Base-by-base conservation (phyloP, 2,113 vertebrate species). In the Dinomys branickii region DNA sequence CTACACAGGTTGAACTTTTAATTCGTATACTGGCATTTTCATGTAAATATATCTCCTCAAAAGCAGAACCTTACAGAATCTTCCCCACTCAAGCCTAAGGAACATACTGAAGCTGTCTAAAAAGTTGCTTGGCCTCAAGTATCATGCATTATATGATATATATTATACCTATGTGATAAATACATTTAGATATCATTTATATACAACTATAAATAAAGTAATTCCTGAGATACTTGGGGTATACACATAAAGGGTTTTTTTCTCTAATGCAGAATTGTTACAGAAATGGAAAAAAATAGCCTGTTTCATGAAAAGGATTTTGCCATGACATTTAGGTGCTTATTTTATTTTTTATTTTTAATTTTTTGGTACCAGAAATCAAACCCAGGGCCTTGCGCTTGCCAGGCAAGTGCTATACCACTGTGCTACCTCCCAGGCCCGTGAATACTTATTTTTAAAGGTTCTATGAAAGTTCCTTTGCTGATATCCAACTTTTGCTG, bases 281-380 rank as follows among this genome's bases (percentile, higher is more conserved):
- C 11, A 93, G 7, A 96, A 92, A 73, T 17, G 0, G 24, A 4
- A 54, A 84, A 83, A 84, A 75, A 54, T 5, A 67, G 26, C 19
- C 30, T 65, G 28, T 91, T 61, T 77, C 94, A 85, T 5, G 8
- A 83, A 94, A 58, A 94, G 38, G n/a, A 91, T 90, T 87, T 94
- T 50, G 61, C 89, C n/a, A 16, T 54, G 11, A 93, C 24, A n/a
- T 14, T 75, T 65, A 8, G 41, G 30, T 61, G 12, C 26, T 77
- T 69, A 33, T 52, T 85, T 80, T 95, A 50, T 50, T 50, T 50
- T 50, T 50, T 50, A 50, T 50, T 61, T 58, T 61, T 61, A 61
- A 26, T 61, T 50, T 8, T 61, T 61, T 61, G 59, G 22, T 61
- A 61, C 59, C 59, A 26, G 24, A 24, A 61, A 61, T 61, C 26